Base-by-base conservation (phyloP, 1,140 invertebrate genomes). In the Pseudomyrmex concolor region DNA sequence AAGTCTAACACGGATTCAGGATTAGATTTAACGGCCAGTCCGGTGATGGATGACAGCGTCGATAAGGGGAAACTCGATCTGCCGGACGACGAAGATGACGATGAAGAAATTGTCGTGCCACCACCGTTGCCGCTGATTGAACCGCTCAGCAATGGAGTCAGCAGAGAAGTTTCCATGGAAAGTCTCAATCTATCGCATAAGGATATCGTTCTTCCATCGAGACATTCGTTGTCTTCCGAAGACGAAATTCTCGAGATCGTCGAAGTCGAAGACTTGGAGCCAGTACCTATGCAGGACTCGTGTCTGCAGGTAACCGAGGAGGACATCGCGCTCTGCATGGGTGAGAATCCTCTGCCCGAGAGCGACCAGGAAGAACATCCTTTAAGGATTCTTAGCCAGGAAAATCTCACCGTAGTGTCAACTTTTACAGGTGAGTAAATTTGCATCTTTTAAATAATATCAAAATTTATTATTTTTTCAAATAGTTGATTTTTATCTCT, bases 251-350 rank as follows among this genome's bases (percentile, higher is more conserved):
- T 97, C 85, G 97, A 98, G 94, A 97, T 97, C 84, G 97, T 97
- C 72, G 97, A 97, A 92, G 96, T 98, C 0, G 96, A 97, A 91
- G 97, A 97, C 93, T 94, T 96, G 80, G 97, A 97, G 92, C 96
- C 96, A 3, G 97, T 97, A 13, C 97, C 97, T 15, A 97, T 96
- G 95, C 96, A 97, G 92, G 97, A 98, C 90, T 96, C 95, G 78
- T 97, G 97, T 88, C 93, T 98, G 34, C 97, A 98, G 94, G 97
- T 98, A 1, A 98, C 97, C 1, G 97, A 98, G 94, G 97, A 98
- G 94, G 97, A 98, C 90, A 98, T 98, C 62, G 97, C 97, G 1
- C 95, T 97, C 73, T 98, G 97, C 90, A 98, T 98, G 97, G 96
- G 97, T 9, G 96, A 97, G 93, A 96, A 97, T 95, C 96, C 96